Base-by-base conservation (phyloP, 2,888 invertebrate species). In the Phengaris alcon region DNA sequence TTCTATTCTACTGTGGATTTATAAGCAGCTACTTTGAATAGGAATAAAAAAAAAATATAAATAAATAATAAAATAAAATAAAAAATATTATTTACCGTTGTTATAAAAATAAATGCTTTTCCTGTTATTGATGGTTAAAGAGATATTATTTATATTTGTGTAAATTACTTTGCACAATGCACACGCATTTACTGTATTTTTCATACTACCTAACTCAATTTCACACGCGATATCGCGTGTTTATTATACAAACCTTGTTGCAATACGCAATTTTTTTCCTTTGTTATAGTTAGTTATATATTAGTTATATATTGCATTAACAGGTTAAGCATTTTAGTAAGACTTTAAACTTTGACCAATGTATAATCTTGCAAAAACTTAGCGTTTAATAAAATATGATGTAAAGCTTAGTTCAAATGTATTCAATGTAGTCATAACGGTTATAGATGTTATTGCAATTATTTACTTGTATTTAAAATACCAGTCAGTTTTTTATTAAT, bases 321-420 rank as follows among this genome's bases (percentile, higher is more conserved):
- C 68, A 44, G 48, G n/a, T 48, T n/a, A 48, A 48, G 69, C 69
- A 69, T 69, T 48, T 69, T 48, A n/a, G 8, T 44, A 35, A 69
- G 44, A n/a, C 8, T 69, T 48, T 69, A 48, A 8, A 69, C 48
- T 48, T 69, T 48, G 69, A 72, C 35, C 54, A 72, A 72, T 54
- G 35, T 72, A n/a, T 55, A n/a, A 64, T 6, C 35, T 44, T 64
- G 12, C 35, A 64, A 64, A 64, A 35, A 44, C 64, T 64, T 13
- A 48, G 69, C 48, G n/a, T 69, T 48, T 69, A 8, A n/a, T 69
- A n/a, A 59, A 59, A 59, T 15, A 68, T 69, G n/a, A 8, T 68
- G n/a, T 48, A 48, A 52, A 52, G 15, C 72, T 72, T 54, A 72
- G 52, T 52, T 72, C 35, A 72, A 72, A 72, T 54, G 7, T 72